Percentiles rank a stretch among this genome's conserved stretches.
Conservation (phyloP, 1,140 invertebrate species). For the Sinella curviseta region DNA sequence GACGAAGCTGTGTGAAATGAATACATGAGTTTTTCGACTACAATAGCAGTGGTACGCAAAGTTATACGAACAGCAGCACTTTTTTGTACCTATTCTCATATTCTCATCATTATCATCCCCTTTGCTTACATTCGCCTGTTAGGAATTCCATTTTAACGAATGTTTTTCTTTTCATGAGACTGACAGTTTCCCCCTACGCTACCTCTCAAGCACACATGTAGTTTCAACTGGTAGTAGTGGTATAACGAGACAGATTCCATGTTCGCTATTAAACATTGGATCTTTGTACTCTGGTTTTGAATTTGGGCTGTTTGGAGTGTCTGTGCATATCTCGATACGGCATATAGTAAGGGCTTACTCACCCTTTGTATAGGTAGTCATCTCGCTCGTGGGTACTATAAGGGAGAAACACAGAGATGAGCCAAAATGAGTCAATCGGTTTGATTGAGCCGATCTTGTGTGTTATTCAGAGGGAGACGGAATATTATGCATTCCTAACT, state of each 20-base stretch:
- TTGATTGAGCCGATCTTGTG: neutral
- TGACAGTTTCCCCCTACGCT: conserved; percentile 6
- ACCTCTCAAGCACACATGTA: neutral
- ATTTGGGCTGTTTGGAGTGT: neutral
- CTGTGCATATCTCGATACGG: neutral
- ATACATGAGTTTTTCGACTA: neutral
- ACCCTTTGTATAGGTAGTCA: too few species aligned
- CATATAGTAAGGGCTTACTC: too few species aligned
- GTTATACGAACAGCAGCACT: neutral
- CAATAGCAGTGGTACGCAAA: neutral
- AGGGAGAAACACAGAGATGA: neutral
- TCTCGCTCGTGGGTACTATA: neutral
- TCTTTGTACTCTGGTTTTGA: neutral
- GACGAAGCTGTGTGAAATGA: neutral
- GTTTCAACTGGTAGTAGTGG: neutral
- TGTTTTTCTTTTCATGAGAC: conserved; percentile 8
- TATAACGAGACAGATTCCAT: neutral
- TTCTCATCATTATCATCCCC: neutral
- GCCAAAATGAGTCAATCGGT: conserved; percentile 10
- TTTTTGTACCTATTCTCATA: conserved; percentile 1
- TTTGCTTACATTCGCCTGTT: neutral
- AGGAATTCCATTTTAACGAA: conserved; percentile 26
- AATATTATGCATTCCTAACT: too few species aligned
- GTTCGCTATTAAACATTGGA: neutral
- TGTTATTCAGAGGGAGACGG: neutral